Conservation (phyloP, 2,888 invertebrate species). For the Athripsodes cinereus region DNA sequence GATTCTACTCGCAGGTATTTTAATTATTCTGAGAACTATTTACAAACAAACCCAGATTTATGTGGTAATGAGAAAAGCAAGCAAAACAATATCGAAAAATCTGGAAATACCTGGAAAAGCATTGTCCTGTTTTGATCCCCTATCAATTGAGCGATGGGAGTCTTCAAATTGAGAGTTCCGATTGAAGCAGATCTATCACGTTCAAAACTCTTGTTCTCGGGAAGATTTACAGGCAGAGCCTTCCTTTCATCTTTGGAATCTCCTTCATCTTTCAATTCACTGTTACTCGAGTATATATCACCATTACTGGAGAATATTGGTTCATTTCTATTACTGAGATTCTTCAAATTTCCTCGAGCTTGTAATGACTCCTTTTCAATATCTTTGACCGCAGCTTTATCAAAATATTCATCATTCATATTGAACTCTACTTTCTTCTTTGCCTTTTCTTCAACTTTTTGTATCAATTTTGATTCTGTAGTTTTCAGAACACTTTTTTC, state of each 20-base stretch:
- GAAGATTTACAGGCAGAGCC: conserved; percentile 28
- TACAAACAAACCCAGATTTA: background rate
- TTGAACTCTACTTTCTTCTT: conserved; percentile 15
- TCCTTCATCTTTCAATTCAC: background rate
- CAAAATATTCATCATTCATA: conserved; percentile 10
- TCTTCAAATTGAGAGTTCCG: conserved; percentile 47
- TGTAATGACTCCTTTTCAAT: conserved; percentile 3
- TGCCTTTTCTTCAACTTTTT: conserved; percentile 7
- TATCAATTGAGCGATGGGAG: conserved; percentile 44
- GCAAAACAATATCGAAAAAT: too few species aligned
- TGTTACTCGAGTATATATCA: background rate
- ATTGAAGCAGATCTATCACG: conserved; percentile 58
- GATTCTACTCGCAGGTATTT: too few species aligned
- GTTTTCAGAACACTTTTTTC: conserved; percentile 3
- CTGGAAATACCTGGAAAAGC: conserved; percentile 67
- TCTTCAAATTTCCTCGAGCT: background rate
- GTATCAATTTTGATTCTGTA: background rate
- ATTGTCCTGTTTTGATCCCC: conserved; percentile 85
- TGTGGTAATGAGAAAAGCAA: background rate
- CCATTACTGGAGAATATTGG: background rate
- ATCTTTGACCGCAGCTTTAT: conserved; percentile 6
- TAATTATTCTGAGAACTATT: background rate
- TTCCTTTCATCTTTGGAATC: conserved; percentile 6
- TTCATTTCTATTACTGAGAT: conserved; percentile 4
- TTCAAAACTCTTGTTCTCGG: conserved; percentile 43